Conservation (phyloP, 1,140 invertebrate species). For the Bactericera cockerelli region DNA sequence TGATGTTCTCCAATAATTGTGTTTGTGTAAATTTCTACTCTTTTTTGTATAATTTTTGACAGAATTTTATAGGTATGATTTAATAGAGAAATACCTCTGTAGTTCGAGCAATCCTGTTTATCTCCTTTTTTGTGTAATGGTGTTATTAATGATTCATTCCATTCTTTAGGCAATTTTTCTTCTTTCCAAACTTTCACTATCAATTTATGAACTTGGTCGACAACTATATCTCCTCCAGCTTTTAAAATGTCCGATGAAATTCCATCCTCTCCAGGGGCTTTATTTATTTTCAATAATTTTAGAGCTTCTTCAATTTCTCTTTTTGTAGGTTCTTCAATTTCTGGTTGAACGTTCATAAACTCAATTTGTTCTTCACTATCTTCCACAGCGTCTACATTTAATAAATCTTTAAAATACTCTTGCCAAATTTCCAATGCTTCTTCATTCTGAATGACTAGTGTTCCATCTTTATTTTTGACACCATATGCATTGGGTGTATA, state of each 20-base stretch:
- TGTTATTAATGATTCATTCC: conserved; percentile 16
- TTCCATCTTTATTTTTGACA: conserved; percentile 1
- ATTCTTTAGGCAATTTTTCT: conserved; percentile 20
- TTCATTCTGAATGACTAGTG: too few species aligned
- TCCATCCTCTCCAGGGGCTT: conserved; percentile 20
- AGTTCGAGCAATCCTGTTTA: too few species aligned
- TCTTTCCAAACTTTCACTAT: background rate
- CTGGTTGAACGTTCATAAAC: background rate
- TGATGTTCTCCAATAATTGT: conserved; percentile 16
- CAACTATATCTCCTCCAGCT: conserved; percentile 2
- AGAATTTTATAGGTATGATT: too few species aligned
- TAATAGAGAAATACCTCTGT: too few species aligned
- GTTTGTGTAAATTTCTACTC: conserved; percentile 14
- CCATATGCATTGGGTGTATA: background rate
- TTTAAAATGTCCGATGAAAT: conserved; percentile 23
- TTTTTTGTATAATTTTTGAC: too few species aligned
- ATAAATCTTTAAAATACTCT: conserved; percentile 19
- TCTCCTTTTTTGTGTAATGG: too few species aligned
- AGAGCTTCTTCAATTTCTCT: conserved; percentile 17
- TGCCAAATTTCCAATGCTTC: conserved; percentile 13
- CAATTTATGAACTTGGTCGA: too few species aligned
- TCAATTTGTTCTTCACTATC: background rate
- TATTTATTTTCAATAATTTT: conserved; percentile 20
- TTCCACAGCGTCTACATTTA: too few species aligned
- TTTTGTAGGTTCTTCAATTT: conserved; percentile 10